These are phyloP conservation scores for Oligia latruncula DNA, from an alignment of 2,888 invertebrate species.

Conservation along the genomic window DNA sequence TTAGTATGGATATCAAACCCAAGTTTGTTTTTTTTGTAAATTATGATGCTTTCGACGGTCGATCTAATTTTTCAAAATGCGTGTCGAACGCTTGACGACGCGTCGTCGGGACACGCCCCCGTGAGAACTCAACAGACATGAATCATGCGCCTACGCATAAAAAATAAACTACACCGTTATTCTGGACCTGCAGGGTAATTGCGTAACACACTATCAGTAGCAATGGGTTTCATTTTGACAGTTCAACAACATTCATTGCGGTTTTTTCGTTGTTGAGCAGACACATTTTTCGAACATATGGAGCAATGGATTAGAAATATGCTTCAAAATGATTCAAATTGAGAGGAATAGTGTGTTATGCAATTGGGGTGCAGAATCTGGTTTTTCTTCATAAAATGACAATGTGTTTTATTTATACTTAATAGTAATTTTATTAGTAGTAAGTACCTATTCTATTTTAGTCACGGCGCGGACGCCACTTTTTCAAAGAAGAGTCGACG, in stretches of 20 bases:
- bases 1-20: background rate
- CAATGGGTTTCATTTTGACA: too few relatives aligned
- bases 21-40: constrained; percentile 16
- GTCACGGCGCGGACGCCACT: too few relatives aligned
- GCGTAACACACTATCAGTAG: too few relatives aligned
- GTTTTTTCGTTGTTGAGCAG: too few relatives aligned
- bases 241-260: too few relatives aligned
- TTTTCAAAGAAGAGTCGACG: background rate
- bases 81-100: background rate
- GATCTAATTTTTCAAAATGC: constrained; percentile 31
- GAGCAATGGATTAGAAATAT: too few relatives aligned
- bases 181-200: too few relatives aligned
- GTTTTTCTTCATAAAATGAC: constrained; percentile 26
- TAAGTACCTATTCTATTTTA: background rate
- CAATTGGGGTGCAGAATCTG: background rate
- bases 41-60: background rate
- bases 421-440: background rate
- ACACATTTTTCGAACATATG: too few relatives aligned
- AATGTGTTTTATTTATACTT: constrained; percentile 15
- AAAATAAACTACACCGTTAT: constrained; percentile 9
- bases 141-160: constrained; percentile 41
- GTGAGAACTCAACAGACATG: constrained; percentile 23
- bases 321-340: too few relatives aligned
- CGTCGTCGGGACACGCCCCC: constrained; percentile 27
- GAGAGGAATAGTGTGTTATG: too few relatives aligned